Evolutionary conservation across 2,888 invertebrate species (phyloP).

Genomic region (Tinea trinotella): DNA sequence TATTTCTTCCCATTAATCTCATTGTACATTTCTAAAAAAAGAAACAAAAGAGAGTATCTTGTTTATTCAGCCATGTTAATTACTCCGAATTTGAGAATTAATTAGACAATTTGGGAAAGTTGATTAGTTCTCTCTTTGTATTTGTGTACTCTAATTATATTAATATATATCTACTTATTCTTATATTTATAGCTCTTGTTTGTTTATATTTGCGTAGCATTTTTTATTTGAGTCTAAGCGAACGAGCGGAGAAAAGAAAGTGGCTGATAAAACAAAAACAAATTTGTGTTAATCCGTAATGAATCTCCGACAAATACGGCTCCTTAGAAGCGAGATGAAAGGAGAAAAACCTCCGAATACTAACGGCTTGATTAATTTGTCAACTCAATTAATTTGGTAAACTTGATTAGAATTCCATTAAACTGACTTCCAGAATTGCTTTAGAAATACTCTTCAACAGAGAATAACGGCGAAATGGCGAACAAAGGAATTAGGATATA

Average conservation of each 20-base stretch:
- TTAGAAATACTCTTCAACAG: conserved; percentile 1
- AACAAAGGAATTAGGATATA: not conserved
- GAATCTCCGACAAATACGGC: not conserved
- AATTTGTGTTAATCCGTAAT: conserved; percentile 11
- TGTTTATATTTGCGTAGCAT: too few species aligned
- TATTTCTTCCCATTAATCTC: too few species aligned
- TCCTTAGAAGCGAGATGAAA: conserved; percentile 5
- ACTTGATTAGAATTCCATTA: conserved; percentile 7
- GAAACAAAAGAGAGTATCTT: too few species aligned
- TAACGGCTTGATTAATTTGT: conserved; percentile 21
- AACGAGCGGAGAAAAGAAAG: not conserved
- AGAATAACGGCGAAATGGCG: not conserved
- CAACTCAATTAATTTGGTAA: conserved; percentile 11
- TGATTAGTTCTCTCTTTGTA: too few species aligned
- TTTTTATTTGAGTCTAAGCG: not conserved
- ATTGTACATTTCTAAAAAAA: too few species aligned
- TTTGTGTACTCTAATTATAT: too few species aligned
- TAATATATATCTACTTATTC: too few species aligned
- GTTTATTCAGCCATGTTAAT: too few species aligned
- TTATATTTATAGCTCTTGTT: too few species aligned
- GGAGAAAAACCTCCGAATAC: conserved; percentile 19
- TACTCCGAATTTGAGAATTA: too few species aligned
- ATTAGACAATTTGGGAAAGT: too few species aligned
- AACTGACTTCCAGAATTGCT: not conserved
- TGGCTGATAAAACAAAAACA: conserved; percentile 2